Percentiles rank a stretch among this genome's conserved stretches.
Evolutionary conservation across 1,140 invertebrate genomes (phyloP).

Genomic region (Teleopsis dalmanni): DNA sequence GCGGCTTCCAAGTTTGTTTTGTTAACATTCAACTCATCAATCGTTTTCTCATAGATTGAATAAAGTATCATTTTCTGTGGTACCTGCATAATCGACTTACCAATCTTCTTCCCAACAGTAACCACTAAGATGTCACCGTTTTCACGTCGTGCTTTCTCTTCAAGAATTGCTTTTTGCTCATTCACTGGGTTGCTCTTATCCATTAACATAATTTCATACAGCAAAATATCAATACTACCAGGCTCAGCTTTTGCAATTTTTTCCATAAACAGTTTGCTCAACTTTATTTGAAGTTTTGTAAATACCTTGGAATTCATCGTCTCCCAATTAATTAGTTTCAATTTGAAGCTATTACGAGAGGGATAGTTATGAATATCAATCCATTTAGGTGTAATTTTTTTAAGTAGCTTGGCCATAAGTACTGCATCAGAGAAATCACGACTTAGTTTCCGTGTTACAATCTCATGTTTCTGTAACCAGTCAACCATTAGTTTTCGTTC

Average conservation of each 20-base stretch:
- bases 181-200: conserved; percentile 40
- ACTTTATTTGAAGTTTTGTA: conserved; percentile 54
- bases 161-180: conserved; percentile 20
- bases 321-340: conserved; percentile 68
- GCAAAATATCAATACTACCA: conserved; percentile 58
- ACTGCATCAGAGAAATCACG: conserved; percentile 54
- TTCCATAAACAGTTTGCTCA: conserved; percentile 53
- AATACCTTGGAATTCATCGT: conserved; percentile 65
- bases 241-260: conserved; percentile 53
- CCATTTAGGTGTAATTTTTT: conserved; percentile 59
- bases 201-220: conserved; percentile 45
- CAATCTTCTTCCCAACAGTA: conserved; percentile 31
- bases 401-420: conserved; percentile 66
- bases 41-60: conserved; percentile 46
- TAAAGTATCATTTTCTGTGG: conserved; percentile 51
- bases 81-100: conserved; percentile 38
- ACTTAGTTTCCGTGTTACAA: conserved; percentile 17
- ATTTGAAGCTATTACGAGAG: conserved; percentile 54
- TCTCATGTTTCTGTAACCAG: conserved; percentile 63
- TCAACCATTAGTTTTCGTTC: conserved; percentile 39
- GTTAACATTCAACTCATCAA: conserved; percentile 44
- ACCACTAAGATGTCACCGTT: conserved; percentile 38
- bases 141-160: conserved; percentile 30
- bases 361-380: conserved; percentile 70
- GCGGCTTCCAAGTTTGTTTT: conserved; percentile 18